A percentile compares a stretch with the other conserved stretches of the same genome.
phyloP scores from a whole-genome alignment of 2,113 vertebrate genomes.

The Typhlomys cinereus region DNA sequence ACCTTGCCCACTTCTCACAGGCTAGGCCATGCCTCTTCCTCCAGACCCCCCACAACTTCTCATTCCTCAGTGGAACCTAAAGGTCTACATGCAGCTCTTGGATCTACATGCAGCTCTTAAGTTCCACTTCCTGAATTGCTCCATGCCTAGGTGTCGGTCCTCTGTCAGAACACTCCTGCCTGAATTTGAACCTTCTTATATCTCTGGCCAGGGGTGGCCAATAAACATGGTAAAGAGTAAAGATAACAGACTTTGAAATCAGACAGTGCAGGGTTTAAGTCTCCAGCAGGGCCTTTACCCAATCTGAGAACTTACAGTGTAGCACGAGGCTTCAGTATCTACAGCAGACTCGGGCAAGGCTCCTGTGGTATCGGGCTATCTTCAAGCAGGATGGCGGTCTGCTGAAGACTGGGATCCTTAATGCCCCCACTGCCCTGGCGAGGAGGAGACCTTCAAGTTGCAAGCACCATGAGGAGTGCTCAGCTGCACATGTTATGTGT shows the following conservation, averaged over 20 bases:
- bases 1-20: not conserved
- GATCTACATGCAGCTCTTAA: not conserved
- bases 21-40: not conserved
- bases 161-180: not conserved
- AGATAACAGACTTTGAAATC: not conserved
- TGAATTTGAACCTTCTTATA: not conserved
- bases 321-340: not conserved
- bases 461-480: not conserved
- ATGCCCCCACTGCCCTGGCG: fast-evolving
- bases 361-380: not conserved
- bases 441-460: not conserved
- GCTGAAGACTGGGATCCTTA: not conserved
- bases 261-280: not conserved
- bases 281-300: not conserved
- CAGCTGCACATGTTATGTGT: not conserved
- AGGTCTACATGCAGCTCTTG: too few relatives aligned
- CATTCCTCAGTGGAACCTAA: not conserved
- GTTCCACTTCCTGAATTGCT: not conserved
- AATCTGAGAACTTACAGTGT: not conserved
- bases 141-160: not conserved
- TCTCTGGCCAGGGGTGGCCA: not conserved
- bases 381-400: not conserved
- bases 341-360: not conserved
- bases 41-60: not conserved
- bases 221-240: not conserved